A percentile compares a stretch with the other conserved stretches of the same genome.
These are phyloP conservation scores for Tethya wilhelma DNA, from an alignment of 37 sponge, comb jelly and placozoan species.

Conservation along the genomic window DNA sequence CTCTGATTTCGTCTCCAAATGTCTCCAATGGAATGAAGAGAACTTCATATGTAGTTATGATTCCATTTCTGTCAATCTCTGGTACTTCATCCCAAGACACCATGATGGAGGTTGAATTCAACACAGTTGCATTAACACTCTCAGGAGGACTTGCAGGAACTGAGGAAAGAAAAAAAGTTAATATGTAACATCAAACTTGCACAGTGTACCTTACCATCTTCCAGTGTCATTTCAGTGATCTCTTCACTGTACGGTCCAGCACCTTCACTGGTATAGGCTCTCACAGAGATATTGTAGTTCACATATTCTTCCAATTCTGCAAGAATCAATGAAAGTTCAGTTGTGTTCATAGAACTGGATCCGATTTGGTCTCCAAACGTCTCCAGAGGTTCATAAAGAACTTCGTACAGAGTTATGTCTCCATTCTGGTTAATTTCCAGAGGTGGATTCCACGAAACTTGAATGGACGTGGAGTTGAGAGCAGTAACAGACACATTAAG, in stretches of 20 bases:
- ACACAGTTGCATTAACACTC: neutral
- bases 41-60: conserved; percentile 37
- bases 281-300: conserved; percentile 39
- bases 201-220: conserved; percentile 38
- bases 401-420: conserved; percentile 53
- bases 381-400: conserved; percentile 39
- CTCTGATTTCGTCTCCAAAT: neutral
- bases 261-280: conserved; percentile 55
- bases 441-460: conserved; percentile 17
- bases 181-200: neutral
- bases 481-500: conserved; percentile 1
- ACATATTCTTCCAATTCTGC: conserved; percentile 34
- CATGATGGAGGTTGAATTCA: conserved; percentile 6
- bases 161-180: neutral
- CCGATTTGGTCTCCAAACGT: conserved; percentile 6
- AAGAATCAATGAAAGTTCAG: conserved; percentile 3
- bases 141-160: neutral
- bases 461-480: conserved; percentile 24
- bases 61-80: conserved; percentile 22
- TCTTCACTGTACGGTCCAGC: conserved; percentile 47
- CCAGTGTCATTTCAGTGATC: conserved; percentile 1
- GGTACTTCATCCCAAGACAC: conserved; percentile 27
- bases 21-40: conserved; percentile 7
- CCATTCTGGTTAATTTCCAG: conserved; percentile 36
- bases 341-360: conserved; percentile 1